Evolutionary conservation across 2,113 vertebrate species (phyloP).

Genomic region (Cromileptes altivelis): DNA sequence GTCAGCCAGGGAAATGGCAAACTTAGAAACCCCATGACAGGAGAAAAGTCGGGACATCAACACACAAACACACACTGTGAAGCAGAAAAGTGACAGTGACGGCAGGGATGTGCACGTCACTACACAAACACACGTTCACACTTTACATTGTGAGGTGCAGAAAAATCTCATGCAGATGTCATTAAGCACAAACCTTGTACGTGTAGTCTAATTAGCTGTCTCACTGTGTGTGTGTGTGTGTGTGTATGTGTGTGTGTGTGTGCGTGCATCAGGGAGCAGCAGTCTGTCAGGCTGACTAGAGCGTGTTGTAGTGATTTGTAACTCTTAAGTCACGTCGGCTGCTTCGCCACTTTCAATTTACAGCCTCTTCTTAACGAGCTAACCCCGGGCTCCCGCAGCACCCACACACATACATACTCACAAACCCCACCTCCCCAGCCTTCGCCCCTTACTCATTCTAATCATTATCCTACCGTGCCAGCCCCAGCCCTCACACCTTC

Average conservation of each 20-base stretch:
- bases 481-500: constrained; percentile 34
- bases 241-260: constrained; percentile 26
- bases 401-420: neutral
- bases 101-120: neutral
- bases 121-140: neutral
- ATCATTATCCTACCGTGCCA: constrained; percentile 43
- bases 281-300: constrained; percentile 71
- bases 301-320: constrained; percentile 77
- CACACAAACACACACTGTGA: constrained; percentile 26
- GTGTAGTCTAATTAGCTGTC: constrained; percentile 58
- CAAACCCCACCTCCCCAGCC: neutral
- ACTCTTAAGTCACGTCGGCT: constrained; percentile 75
- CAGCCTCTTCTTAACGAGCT: constrained; percentile 62
- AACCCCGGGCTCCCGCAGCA: constrained; percentile 34
- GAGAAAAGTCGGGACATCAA: constrained; percentile 25
- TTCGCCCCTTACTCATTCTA: constrained; percentile 35
- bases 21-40: constrained; percentile 26
- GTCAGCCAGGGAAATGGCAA: constrained; percentile 28
- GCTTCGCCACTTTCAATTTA: constrained; percentile 79
- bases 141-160: constrained; percentile 11
- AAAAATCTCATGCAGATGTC: constrained; percentile 18
- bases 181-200: constrained; percentile 37
- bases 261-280: constrained; percentile 42
- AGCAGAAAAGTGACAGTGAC: constrained; percentile 33
- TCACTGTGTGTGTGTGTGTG: constrained; percentile 26